Evolutionary conservation across 1,140 invertebrate species (phyloP).

Genomic region (Pygmarrhopalites habei): DNA sequence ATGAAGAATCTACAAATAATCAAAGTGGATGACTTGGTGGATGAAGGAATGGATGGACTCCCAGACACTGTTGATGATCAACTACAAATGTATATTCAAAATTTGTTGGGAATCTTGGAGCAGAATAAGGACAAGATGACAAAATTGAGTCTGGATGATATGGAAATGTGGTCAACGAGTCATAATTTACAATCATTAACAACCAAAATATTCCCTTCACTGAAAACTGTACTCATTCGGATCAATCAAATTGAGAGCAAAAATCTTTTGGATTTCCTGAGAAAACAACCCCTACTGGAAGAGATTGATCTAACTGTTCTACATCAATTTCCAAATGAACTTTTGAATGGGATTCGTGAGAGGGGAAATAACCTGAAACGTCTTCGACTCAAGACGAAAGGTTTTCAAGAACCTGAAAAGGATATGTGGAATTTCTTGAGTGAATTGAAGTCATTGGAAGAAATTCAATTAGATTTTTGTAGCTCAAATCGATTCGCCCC

Average conservation of each 20-base stretch:
- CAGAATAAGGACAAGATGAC: not conserved
- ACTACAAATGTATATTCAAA: not conserved
- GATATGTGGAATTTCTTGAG: not conserved
- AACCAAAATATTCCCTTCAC: not conserved
- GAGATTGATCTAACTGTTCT: constrained; percentile 5
- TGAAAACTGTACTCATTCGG: not conserved
- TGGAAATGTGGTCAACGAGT: not conserved
- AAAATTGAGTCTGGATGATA: not conserved
- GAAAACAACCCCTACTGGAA: not conserved
- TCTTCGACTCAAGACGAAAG: not conserved
- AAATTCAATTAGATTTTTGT: not conserved
- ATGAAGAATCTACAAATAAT: not conserved
- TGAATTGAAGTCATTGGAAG: not conserved
- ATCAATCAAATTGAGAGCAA: not conserved
- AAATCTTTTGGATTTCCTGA: not conserved
- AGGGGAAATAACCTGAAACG: not conserved
- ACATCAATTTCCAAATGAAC: not conserved
- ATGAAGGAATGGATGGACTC: not conserved
- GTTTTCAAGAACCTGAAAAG: not conserved
- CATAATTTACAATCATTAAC: not conserved
- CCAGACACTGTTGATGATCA: not conserved
- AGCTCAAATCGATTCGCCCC: not conserved
- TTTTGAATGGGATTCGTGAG: not conserved
- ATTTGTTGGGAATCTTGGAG: not conserved
- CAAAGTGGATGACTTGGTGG: not conserved